phyloP scores from a whole-genome alignment of 2,888 invertebrate genomes.

The Metacarcinus magister region DNA sequence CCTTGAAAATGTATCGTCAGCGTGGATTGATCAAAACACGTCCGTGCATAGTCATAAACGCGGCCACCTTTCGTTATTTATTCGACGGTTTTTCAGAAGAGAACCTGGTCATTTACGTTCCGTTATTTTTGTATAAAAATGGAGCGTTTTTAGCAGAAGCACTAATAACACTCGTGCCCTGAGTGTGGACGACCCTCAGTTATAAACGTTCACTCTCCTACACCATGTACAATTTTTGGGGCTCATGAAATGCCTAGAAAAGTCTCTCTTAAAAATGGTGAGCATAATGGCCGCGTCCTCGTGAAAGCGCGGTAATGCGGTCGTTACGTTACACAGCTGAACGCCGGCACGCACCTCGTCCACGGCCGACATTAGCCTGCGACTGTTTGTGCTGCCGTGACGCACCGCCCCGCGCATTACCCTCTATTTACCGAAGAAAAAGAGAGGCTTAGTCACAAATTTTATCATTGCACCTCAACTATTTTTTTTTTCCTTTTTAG shows the following conservation, averaged over 20 bases:
- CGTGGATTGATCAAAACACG: slow-evolving; percentile 26
- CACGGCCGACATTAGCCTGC: slow-evolving; percentile 1
- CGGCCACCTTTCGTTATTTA: slow-evolving; percentile 26
- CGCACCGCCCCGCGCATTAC: background rate
- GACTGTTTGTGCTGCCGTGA: slow-evolving; percentile 21
- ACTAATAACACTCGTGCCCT: slow-evolving; percentile 26
- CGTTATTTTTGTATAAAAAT: slow-evolving; percentile 26
- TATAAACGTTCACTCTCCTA: slow-evolving; percentile 28
- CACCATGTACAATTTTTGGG: slow-evolving; percentile 37
- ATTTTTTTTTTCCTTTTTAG: background rate
- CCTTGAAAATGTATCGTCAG: background rate
- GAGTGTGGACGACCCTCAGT: slow-evolving; percentile 26
- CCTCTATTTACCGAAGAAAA: slow-evolving; percentile 26
- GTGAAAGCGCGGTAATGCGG: slow-evolving; percentile 26
- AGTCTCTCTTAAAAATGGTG: slow-evolving; percentile 17
- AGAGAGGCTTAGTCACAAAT: slow-evolving; percentile 11
- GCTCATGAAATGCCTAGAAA: slow-evolving; percentile 17
- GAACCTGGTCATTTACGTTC: slow-evolving; percentile 26
- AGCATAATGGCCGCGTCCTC: slow-evolving; percentile 26
- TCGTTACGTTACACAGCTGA: slow-evolving; percentile 4
- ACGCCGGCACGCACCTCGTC: background rate
- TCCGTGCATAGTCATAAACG: background rate
- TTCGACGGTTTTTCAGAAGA: slow-evolving; percentile 26
- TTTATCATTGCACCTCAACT: background rate
- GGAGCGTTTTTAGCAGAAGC: slow-evolving; percentile 14